These are phyloP conservation scores for Drosophila quinaria DNA, from an alignment of 2,888 invertebrate species.

Conservation along the genomic window DNA sequence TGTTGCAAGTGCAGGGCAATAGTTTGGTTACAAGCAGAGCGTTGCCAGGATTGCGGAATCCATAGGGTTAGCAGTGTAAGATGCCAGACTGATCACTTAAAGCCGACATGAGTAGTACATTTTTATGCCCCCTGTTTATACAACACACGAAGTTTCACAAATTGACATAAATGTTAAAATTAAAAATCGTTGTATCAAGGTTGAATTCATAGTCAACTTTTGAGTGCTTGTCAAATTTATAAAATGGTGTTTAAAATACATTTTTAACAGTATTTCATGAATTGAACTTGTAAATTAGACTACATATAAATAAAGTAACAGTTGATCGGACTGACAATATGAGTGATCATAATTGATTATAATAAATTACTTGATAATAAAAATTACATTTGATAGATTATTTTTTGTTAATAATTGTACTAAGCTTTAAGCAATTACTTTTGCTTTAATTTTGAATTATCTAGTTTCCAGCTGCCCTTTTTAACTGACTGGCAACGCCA, in stretches of 20 bases:
- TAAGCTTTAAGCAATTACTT: background rate
- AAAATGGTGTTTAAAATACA: no score
- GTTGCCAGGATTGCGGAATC: constrained; percentile 24
- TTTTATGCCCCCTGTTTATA: no score
- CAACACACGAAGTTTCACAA: no score
- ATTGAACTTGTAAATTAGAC: no score
- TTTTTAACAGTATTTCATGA: no score
- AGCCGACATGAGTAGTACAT: background rate
- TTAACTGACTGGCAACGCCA: constrained; percentile 44
- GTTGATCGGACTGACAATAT: no score
- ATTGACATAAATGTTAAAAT: no score
- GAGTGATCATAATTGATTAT: no score
- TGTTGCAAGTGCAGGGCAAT: constrained; percentile 44
- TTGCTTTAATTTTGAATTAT: background rate
- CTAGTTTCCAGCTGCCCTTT: background rate
- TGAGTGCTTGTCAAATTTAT: no score
- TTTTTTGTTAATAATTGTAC: background rate
- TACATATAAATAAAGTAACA: no score
- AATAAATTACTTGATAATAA: background rate
- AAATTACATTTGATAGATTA: background rate
- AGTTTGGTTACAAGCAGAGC: background rate
- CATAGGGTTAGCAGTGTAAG: background rate
- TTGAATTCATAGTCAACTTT: no score
- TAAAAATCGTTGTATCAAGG: no score
- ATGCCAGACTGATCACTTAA: background rate